These are phyloP conservation scores for Enteromius argenteus DNA, from an alignment of 2,797 vertebrate genomes.

Conservation along the genomic window DNA sequence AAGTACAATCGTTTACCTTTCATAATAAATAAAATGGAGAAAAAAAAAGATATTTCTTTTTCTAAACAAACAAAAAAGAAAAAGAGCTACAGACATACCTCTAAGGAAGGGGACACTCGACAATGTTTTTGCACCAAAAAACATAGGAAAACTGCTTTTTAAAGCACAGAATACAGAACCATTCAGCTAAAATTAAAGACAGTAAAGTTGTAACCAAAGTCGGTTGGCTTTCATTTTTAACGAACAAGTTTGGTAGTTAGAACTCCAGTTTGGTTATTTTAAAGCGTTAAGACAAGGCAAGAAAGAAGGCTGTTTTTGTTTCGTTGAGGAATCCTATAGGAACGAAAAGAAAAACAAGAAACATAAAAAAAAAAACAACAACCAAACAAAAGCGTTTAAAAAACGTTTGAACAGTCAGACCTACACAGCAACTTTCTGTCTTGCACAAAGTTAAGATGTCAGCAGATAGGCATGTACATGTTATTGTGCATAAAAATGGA, in stretches of 20 bases:
- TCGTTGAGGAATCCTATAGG: slow-evolving; percentile 86
- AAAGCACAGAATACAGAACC: slow-evolving; percentile 96
- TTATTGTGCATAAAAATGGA: slow-evolving; percentile 84
- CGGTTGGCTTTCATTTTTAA: slow-evolving; percentile 92
- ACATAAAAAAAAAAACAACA: slow-evolving; percentile 63
- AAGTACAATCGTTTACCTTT: slow-evolving; percentile 95
- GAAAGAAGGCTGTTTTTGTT: slow-evolving; percentile 95
- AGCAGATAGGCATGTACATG: slow-evolving; percentile 80
- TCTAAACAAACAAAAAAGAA: slow-evolving; percentile 82
- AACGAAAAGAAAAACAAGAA: slow-evolving; percentile 81
- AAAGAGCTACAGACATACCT: slow-evolving; percentile 92
- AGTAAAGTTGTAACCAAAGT: slow-evolving; percentile 94
- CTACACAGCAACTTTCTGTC: slow-evolving; percentile 89
- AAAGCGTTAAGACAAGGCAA: slow-evolving; percentile 99
- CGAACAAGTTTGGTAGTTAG: slow-evolving; percentile 94
- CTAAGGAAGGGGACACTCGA: slow-evolving; percentile 92
- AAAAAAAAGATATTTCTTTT: slow-evolving; percentile 83
- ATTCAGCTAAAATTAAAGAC: slow-evolving; percentile 95
- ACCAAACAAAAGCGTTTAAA: slow-evolving; percentile 62
- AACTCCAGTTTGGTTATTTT: slow-evolving; percentile 98
- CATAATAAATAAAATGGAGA: slow-evolving; percentile 97
- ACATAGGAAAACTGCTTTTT: slow-evolving; percentile 84
- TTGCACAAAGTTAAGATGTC: slow-evolving; percentile 89
- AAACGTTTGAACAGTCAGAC: slow-evolving; percentile 87
- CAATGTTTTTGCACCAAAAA: slow-evolving; percentile 91